These are phyloP conservation scores for Cygnus atratus DNA, from an alignment of 2,113 vertebrate species.

Conservation along the genomic window DNA sequence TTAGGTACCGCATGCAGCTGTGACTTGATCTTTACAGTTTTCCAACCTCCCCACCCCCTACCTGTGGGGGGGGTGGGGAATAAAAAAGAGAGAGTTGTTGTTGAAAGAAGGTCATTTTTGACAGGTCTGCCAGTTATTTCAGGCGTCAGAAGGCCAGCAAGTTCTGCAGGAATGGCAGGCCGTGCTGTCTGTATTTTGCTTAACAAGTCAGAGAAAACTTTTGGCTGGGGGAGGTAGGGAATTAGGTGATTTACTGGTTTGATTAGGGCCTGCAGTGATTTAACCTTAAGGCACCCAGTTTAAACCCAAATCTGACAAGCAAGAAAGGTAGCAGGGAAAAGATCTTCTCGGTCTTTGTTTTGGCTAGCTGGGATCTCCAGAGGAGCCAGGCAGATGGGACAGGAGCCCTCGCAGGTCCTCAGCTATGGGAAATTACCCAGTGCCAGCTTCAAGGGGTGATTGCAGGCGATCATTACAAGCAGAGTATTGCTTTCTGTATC, in stretches of 20 bases:
- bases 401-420: neutral
- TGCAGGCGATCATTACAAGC: neutral
- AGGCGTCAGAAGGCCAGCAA: slow-evolving; percentile 32
- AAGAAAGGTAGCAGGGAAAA: neutral
- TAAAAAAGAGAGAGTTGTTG: slow-evolving; percentile 69
- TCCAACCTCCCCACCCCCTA: slow-evolving; percentile 24
- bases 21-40: slow-evolving; percentile 79
- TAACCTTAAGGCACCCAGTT: slow-evolving; percentile 20
- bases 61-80: neutral
- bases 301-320: neutral
- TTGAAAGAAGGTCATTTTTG: slow-evolving; percentile 79
- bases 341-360: neutral
- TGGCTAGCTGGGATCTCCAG: neutral
- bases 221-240: slow-evolving; percentile 8
- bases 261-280: slow-evolving; percentile 19
- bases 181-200: slow-evolving; percentile 51
- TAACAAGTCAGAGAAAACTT: slow-evolving; percentile 36
- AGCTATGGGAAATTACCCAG: neutral
- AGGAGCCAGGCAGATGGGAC: neutral
- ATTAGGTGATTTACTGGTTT: slow-evolving; percentile 22
- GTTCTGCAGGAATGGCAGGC: slow-evolving; percentile 28
- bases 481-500: neutral
- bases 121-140: slow-evolving; percentile 72
- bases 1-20: slow-evolving; percentile 76
- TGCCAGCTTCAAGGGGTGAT: neutral